Percentiles rank a stretch among this genome's conserved stretches.
Conservation (phyloP, 2,113 vertebrate species). For the Calypte anna region DNA sequence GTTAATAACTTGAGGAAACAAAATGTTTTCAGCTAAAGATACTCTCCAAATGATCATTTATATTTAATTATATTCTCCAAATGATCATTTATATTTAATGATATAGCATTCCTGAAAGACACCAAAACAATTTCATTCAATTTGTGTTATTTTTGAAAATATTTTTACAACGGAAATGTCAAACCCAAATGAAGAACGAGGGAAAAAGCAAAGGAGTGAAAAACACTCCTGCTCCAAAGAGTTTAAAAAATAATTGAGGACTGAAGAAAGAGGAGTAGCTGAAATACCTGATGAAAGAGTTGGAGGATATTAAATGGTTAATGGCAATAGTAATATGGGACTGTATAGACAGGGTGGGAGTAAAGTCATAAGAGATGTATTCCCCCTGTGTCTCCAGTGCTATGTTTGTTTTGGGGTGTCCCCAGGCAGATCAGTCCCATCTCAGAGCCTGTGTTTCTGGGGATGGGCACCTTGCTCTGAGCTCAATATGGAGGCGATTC, state of each 20-base stretch:
- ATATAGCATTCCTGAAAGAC: neutral
- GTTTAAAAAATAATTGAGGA: neutral
- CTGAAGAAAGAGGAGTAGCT: neutral
- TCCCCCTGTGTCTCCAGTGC: neutral
- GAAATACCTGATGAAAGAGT: neutral
- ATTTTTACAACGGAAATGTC: neutral
- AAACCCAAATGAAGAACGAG: neutral
- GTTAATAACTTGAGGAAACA: neutral
- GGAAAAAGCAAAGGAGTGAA: neutral
- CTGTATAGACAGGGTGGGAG: neutral
- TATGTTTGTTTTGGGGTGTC: neutral
- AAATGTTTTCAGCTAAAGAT: neutral
- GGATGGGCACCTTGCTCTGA: neutral
- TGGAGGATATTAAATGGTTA: neutral
- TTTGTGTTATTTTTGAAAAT: neutral
- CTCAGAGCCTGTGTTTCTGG: neutral
- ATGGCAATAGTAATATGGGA: neutral
- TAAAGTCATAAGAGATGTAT: neutral
- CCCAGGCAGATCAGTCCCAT: neutral
- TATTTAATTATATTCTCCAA: neutral
- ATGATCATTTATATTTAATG: neutral
- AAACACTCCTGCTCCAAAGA: neutral
- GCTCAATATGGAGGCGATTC: rapidly evolving
- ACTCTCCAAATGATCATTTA: neutral
- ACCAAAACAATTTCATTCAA: neutral